These are phyloP conservation scores for Lasioglossum figueresi DNA, from an alignment of 2,888 invertebrate genomes.

Conservation along the genomic window DNA sequence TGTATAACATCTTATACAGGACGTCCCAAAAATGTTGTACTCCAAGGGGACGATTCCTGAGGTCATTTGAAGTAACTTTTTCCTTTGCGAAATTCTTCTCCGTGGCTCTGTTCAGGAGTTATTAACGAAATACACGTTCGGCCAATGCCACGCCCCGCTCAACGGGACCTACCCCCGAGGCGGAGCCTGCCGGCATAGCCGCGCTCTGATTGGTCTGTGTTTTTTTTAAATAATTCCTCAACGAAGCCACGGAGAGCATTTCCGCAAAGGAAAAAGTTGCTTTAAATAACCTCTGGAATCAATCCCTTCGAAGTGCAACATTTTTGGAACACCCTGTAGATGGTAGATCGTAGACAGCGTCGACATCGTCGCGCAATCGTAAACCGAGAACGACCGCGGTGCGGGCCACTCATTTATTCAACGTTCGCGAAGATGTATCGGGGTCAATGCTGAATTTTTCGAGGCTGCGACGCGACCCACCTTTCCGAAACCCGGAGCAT, in stretches of 20 bases:
- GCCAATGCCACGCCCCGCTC: too few species aligned
- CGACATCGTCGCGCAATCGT: constrained; percentile 4
- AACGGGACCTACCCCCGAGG: too few species aligned
- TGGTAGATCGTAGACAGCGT: background rate
- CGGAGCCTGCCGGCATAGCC: too few species aligned
- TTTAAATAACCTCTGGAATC: background rate
- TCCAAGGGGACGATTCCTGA: background rate
- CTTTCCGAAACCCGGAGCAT: background rate
- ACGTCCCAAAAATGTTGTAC: background rate
- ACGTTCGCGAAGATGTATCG: constrained; percentile 20
- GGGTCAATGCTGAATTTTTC: constrained; percentile 41
- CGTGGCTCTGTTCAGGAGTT: background rate
- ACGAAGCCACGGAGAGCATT: background rate
- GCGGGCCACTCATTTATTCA: constrained; percentile 30
- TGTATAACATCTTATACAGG: background rate
- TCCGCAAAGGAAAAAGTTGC: background rate
- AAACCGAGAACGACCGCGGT: constrained; percentile 23
- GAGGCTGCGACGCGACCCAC: background rate
- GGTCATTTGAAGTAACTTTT: background rate
- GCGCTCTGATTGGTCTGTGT: background rate
- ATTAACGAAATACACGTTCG: background rate
- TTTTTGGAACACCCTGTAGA: background rate
- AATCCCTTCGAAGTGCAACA: background rate
- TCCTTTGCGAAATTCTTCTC: background rate
- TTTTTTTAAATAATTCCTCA: background rate